phyloP scores from a whole-genome alignment of 2,888 invertebrate genomes.

The Drosophila ezoana region DNA sequence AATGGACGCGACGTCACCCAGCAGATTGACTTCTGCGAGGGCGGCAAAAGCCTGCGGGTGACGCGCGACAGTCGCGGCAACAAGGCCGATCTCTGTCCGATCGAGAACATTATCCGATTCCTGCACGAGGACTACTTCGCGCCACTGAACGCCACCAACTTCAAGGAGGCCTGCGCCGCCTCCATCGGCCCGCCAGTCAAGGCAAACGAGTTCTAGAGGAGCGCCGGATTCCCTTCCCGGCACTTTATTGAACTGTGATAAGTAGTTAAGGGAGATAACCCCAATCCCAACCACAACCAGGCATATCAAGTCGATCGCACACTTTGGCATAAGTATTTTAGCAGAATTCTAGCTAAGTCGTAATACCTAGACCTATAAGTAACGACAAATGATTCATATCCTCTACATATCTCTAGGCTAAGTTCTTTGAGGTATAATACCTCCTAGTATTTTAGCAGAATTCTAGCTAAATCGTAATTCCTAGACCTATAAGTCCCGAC shows the following conservation, averaged over 20 bases:
- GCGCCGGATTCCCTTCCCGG: slow-evolving; percentile 18
- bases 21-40: slow-evolving; percentile 92
- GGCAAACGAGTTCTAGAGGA: slow-evolving; percentile 80
- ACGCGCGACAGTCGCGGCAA: slow-evolving; percentile 85
- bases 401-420: slow-evolving; percentile 24
- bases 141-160: slow-evolving; percentile 93
- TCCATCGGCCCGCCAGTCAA: slow-evolving; percentile 80
- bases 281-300: slow-evolving; percentile 30
- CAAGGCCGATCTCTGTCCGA: slow-evolving; percentile 90
- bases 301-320: slow-evolving; percentile 42
- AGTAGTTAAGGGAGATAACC: slow-evolving; percentile 40
- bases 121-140: slow-evolving; percentile 94
- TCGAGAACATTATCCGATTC: slow-evolving; percentile 94
- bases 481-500: slow-evolving; percentile 12
- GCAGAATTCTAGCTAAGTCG: slow-evolving; percentile 40
- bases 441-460: too few relatives aligned
- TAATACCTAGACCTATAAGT: slow-evolving; percentile 9
- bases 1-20: slow-evolving; percentile 95
- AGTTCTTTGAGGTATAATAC: neutral
- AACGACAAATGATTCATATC: slow-evolving; percentile 62
- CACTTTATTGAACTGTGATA: slow-evolving; percentile 72
- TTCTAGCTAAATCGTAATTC: slow-evolving; percentile 35
- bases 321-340: slow-evolving; percentile 21
- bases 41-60: slow-evolving; percentile 86
- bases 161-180: slow-evolving; percentile 91